phyloP scores from a whole-genome alignment of 2,888 invertebrate species.

The Phaonia tiefii region DNA sequence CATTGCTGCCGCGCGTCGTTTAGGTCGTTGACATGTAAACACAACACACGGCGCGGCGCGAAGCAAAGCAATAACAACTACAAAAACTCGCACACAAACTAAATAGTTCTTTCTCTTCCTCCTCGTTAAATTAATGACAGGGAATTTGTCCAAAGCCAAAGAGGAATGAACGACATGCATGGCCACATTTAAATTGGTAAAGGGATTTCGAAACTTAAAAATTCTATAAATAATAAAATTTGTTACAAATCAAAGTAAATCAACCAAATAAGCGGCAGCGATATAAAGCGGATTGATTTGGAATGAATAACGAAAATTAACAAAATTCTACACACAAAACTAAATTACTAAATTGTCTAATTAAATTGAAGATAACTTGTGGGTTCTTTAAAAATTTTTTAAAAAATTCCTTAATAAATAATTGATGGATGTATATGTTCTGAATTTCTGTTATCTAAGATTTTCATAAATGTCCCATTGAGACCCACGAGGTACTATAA shows the following conservation, averaged over 20 bases:
- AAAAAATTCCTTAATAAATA: no score
- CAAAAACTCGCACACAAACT: neutral
- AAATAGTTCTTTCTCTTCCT: constrained; percentile 24
- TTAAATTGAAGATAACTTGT: no score
- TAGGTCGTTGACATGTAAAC: constrained; percentile 61
- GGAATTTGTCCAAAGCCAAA: constrained; percentile 18
- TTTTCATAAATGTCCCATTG: no score
- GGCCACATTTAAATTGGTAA: constrained; percentile 14
- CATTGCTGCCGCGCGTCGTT: constrained; percentile 65
- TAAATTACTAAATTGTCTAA: no score
- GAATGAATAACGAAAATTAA: no score
- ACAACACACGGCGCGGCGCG: neutral
- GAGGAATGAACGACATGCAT: no score
- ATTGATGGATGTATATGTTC: no score
- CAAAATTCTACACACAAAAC: no score
- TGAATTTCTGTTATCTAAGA: no score
- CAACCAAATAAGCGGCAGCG: neutral
- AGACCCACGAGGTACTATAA: no score
- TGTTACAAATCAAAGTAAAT: neutral
- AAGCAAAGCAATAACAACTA: neutral
- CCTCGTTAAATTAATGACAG: neutral
- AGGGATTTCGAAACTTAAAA: constrained; percentile 23
- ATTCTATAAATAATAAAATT: constrained; percentile 36
- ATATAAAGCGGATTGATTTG: no score
- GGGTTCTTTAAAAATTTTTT: no score